These are phyloP conservation scores for Plebejus anna DNA, from an alignment of 2,888 invertebrate genomes.

Conservation along the genomic window DNA sequence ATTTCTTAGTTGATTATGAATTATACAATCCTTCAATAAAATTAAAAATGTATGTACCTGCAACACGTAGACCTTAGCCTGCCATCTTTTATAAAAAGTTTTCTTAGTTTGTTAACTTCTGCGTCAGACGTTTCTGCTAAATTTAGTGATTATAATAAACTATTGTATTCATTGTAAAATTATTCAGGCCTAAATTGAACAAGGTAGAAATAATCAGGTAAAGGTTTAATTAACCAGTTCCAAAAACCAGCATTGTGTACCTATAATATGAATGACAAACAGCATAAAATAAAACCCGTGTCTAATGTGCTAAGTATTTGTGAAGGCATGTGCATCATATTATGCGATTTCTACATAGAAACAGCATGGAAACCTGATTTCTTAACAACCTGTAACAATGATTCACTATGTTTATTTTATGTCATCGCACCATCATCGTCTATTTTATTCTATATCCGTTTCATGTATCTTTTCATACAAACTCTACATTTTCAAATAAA, in stretches of 20 bases:
- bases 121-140: too few relatives aligned
- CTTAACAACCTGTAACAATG: neutral
- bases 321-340: conserved; percentile 2
- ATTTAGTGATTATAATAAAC: neutral
- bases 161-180: neutral
- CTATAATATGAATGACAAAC: neutral
- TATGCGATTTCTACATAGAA: conserved; percentile 1
- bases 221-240: conserved; percentile 9
- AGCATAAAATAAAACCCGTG: neutral
- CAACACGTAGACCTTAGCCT: too few relatives aligned
- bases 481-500: neutral
- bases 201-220: neutral
- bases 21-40: neutral
- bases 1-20: neutral
- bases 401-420: conserved; percentile 10
- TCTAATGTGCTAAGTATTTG: conserved; percentile 6
- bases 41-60: too few relatives aligned
- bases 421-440: neutral
- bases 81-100: too few relatives aligned
- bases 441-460: neutral
- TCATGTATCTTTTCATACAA: neutral
- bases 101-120: too few relatives aligned
- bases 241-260: neutral
- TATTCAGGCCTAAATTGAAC: neutral
- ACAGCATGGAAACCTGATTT: conserved; percentile 7